phyloP scores from a whole-genome alignment of 1,140 invertebrate genomes.

The Piezodorus guildinii region DNA sequence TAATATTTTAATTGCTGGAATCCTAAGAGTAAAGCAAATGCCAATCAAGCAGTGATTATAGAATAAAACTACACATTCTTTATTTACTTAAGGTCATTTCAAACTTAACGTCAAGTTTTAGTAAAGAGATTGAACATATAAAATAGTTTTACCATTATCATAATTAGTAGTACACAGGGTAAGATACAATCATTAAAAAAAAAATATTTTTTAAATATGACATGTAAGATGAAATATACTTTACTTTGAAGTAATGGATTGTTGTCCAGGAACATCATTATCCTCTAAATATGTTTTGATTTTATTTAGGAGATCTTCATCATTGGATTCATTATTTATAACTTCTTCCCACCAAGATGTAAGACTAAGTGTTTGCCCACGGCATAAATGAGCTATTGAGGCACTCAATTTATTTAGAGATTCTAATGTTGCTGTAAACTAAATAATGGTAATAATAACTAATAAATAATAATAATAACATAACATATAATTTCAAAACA shows the following conservation, averaged over 20 bases:
- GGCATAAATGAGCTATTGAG: constrained; percentile 3
- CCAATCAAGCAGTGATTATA: too few species aligned
- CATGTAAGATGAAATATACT: not conserved
- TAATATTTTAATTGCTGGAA: too few species aligned
- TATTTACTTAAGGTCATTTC: too few species aligned
- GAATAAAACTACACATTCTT: too few species aligned
- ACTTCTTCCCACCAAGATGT: constrained; percentile 28
- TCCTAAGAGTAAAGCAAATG: too few species aligned
- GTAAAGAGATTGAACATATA: too few species aligned
- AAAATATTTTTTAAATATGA: too few species aligned
- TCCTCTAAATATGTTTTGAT: constrained; percentile 22
- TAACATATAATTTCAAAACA: not conserved
- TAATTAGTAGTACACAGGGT: too few species aligned
- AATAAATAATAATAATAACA: not conserved
- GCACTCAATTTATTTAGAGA: constrained; percentile 11
- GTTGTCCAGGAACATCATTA: constrained; percentile 18
- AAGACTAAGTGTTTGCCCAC: constrained; percentile 19
- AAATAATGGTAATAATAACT: constrained; percentile 2
- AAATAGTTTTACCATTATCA: too few species aligned
- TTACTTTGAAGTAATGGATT: constrained; percentile 1
- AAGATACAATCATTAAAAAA: too few species aligned
- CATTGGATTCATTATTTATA: constrained; percentile 19
- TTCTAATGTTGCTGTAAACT: constrained; percentile 2
- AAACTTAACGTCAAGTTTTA: too few species aligned
- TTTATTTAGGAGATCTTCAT: constrained; percentile 22